Conservation (phyloP, 2,113 vertebrate species). For the Acrocephalus arundinaceus region DNA sequence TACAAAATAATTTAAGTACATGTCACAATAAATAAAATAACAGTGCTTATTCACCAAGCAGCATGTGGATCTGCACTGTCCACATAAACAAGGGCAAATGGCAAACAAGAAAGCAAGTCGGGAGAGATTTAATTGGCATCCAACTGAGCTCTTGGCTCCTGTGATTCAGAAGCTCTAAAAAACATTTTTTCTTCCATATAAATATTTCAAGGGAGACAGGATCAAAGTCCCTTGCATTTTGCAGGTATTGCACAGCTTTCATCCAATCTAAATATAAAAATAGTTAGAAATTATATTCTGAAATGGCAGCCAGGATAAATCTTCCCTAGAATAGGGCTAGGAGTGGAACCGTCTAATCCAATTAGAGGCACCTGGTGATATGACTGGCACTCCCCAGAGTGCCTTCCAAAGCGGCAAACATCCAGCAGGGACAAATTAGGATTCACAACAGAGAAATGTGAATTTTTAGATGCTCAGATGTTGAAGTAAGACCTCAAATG, state of each 20-base stretch:
- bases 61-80: conserved; percentile 24
- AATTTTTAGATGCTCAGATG: not conserved
- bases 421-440: not conserved
- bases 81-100: conserved; percentile 51
- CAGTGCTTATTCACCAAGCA: conserved; percentile 38
- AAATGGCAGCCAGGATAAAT: conserved; percentile 9
- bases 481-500: not conserved
- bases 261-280: conserved; percentile 17
- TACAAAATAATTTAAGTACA: not conserved
- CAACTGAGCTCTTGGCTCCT: conserved; percentile 39
- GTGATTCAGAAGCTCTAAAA: conserved; percentile 34
- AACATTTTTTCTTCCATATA: conserved; percentile 8
- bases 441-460: not conserved
- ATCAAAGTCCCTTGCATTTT: conserved; percentile 55
- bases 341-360: not conserved
- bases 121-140: conserved; percentile 64
- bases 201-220: conserved; percentile 59
- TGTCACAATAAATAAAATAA: conserved; percentile 47
- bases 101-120: conserved; percentile 35
- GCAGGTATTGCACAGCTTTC: conserved; percentile 32
- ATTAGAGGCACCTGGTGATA: not conserved
- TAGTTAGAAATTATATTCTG: not conserved
- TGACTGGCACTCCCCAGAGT: not conserved
- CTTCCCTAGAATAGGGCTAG: not conserved
- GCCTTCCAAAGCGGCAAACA: not conserved